Evolutionary conservation across 2,113 vertebrate species (phyloP).

Genomic region (Poeciliopsis retropinna): DNA sequence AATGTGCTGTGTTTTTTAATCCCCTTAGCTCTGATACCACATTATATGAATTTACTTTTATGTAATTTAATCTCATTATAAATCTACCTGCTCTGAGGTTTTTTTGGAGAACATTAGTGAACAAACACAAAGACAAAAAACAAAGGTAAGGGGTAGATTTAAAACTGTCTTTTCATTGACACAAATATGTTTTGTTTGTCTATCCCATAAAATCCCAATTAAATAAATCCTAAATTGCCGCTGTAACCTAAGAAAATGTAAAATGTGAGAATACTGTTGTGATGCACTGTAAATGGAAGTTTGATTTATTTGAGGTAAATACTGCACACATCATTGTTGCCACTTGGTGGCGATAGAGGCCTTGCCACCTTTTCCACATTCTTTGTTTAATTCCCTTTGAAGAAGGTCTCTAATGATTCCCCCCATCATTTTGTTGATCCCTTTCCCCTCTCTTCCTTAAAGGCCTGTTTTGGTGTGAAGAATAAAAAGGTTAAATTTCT

Average conservation of each 20-base stretch:
- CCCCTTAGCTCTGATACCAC: too few species aligned
- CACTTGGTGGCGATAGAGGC: neutral
- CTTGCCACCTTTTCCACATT: too few species aligned
- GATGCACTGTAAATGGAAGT: neutral
- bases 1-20: too few species aligned
- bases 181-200: neutral
- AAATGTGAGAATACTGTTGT: neutral
- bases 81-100: neutral
- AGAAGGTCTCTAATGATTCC: too few species aligned
- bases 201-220: neutral
- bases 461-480: too few species aligned
- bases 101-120: too few species aligned
- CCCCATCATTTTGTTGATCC: too few species aligned
- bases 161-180: neutral
- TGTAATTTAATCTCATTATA: neutral
- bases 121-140: neutral
- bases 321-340: neutral
- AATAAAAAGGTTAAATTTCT: neutral
- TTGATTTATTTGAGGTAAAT: too few species aligned
- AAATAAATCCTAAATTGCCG: neutral
- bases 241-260: neutral
- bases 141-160: too few species aligned
- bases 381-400: too few species aligned
- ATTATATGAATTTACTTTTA: too few species aligned
- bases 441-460: too few species aligned